phyloP scores from a whole-genome alignment of 2,113 vertebrate species.

The Charadrius vociferus region DNA sequence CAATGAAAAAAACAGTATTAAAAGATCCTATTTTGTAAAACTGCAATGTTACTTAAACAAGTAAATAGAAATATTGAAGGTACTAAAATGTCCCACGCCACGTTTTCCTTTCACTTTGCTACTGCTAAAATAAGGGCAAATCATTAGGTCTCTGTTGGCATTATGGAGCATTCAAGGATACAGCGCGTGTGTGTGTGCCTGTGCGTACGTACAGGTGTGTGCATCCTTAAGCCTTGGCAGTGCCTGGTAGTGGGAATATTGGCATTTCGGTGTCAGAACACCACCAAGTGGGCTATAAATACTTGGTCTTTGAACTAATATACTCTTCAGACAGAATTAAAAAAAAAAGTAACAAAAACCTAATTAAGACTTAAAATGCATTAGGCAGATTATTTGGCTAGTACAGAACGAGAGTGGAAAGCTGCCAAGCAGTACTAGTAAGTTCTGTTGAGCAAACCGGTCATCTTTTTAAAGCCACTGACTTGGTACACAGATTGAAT shows the following conservation, averaged over 20 bases:
- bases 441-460: background rate
- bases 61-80: background rate
- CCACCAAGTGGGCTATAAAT: background rate
- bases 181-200: background rate
- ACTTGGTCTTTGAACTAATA: background rate
- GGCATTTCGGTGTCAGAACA: background rate
- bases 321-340: background rate
- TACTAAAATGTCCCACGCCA: background rate
- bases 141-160: background rate
- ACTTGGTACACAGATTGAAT: background rate
- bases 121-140: background rate
- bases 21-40: background rate
- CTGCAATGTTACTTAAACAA: background rate
- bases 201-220: fast-evolving
- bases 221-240: background rate
- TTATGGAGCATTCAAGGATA: background rate
- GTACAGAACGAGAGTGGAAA: background rate
- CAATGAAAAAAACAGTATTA: background rate
- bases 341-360: background rate
- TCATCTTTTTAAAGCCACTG: background rate
- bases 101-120: background rate
- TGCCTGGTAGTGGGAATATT: background rate
- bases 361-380: background rate
- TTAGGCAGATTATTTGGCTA: background rate
- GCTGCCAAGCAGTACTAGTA: background rate